Evolutionary conservation across 2,113 vertebrate species (phyloP).

Genomic region (Donacobius atricapilla): DNA sequence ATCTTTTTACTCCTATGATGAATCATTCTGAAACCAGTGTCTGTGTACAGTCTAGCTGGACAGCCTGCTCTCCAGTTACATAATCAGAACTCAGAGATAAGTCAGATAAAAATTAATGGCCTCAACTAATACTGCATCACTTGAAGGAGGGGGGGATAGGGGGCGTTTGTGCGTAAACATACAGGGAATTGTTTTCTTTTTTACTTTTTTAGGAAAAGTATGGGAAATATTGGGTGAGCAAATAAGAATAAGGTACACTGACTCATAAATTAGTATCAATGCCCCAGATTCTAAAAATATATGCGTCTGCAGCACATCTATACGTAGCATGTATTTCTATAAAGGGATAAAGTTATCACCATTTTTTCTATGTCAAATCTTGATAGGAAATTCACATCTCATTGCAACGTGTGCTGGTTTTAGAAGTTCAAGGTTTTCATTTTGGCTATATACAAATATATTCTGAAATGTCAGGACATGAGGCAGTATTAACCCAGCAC

Average conservation of each 20-base stretch:
- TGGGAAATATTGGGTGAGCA: not conserved
- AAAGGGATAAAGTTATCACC: not conserved
- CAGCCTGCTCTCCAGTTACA: not conserved
- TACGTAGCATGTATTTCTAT: not conserved
- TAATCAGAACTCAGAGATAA: not conserved
- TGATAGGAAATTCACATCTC: not conserved
- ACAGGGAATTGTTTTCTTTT: not conserved
- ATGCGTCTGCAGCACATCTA: not conserved
- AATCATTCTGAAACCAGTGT: not conserved
- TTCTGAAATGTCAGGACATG: not conserved
- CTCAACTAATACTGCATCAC: not conserved
- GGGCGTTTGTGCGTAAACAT: not conserved
- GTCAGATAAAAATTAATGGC: not conserved
- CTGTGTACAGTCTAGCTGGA: not conserved
- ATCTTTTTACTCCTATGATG: not conserved
- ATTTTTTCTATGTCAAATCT: not conserved
- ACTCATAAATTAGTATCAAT: not conserved
- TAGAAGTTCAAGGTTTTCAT: not conserved
- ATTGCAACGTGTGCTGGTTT: not conserved
- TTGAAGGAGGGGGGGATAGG: fast-evolving
- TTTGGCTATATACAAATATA: not conserved
- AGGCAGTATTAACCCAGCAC: not conserved
- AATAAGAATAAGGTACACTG: not conserved
- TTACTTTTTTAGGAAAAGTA: not conserved
- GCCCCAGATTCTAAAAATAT: not conserved